Evolutionary conservation across 1,140 invertebrate genomes (phyloP), one percentile per base, ranked within the genome.

Genomic region (Drosophila aff.): DNA sequence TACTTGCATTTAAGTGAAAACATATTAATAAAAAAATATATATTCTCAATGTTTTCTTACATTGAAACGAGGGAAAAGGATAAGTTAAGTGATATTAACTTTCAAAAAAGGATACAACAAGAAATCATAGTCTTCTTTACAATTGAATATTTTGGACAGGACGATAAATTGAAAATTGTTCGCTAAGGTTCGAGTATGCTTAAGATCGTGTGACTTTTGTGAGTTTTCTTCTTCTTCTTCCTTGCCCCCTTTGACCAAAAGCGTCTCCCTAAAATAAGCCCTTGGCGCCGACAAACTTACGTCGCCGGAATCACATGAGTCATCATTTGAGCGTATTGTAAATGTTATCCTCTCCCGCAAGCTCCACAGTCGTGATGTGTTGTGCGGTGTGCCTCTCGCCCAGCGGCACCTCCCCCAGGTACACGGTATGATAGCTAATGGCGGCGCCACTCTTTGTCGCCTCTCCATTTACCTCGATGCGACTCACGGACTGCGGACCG

Each of bases 261-360:
- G 55, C 69, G n/a, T 46, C 44, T 60, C 41, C 41, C 68, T 81
- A 90, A 75, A 85, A 85, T 63, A 90, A 68, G 49, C 86, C 85
- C 55, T 85, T 85, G 76, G 79, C 85, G 71, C 82, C 82, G 79
- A 89, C 82, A 58, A 91, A 81, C 69, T 86, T 91, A 62, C 79
- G 80, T 63, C 84, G 85, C 77, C 91, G 82, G 78, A 92, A 92
- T 92, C 91, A 92, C 91, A 92, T 83, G 69, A 92, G 78, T 92
- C 91, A 92, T 92, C 91, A 92, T 92, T 92, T 92, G 79, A 92
- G 85, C 79, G 91, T 92, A 86, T 92, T 92, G 74, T 92, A 92
- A 75, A 92, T 92, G 77, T 92, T 92, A 73, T 92, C 91, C 59
- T 87, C 86, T 9, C 85, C 85, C 36, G 86, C 86, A 46, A 90